These are phyloP conservation scores for Idaea aversata DNA, from an alignment of 2,888 invertebrate species.

Conservation along the genomic window DNA sequence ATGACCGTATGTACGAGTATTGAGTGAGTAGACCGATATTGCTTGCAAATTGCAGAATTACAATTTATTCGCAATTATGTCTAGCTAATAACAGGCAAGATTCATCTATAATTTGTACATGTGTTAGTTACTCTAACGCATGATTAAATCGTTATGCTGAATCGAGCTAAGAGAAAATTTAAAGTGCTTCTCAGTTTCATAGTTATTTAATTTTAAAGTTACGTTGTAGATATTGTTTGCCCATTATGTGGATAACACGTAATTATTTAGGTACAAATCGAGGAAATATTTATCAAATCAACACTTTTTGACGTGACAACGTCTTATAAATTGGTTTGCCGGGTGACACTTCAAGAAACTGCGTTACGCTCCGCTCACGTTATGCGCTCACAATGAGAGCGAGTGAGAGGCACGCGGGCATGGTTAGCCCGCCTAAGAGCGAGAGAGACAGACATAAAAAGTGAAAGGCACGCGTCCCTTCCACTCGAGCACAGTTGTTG, in stretches of 20 bases:
- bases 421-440: too few relatives aligned
- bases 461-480: too few relatives aligned
- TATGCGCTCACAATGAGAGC: too few relatives aligned
- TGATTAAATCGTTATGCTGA: neutral
- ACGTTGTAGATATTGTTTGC: neutral
- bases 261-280: neutral
- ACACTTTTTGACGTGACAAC: too few relatives aligned
- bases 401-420: too few relatives aligned
- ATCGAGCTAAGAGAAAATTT: neutral
- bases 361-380: too few relatives aligned
- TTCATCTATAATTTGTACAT: too few relatives aligned
- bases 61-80: neutral
- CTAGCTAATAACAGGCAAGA: neutral
- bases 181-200: neutral
- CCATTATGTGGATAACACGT: neutral
- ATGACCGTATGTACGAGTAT: neutral
- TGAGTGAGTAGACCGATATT: neutral
- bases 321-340: too few relatives aligned
- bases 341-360: too few relatives aligned
- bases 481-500: too few relatives aligned
- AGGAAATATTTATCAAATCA: too few relatives aligned
- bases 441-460: too few relatives aligned
- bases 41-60: neutral
- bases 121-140: neutral
- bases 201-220: neutral